Evolutionary conservation across 1,140 invertebrate species (phyloP).

Genomic region (Cyclina sinensis): DNA sequence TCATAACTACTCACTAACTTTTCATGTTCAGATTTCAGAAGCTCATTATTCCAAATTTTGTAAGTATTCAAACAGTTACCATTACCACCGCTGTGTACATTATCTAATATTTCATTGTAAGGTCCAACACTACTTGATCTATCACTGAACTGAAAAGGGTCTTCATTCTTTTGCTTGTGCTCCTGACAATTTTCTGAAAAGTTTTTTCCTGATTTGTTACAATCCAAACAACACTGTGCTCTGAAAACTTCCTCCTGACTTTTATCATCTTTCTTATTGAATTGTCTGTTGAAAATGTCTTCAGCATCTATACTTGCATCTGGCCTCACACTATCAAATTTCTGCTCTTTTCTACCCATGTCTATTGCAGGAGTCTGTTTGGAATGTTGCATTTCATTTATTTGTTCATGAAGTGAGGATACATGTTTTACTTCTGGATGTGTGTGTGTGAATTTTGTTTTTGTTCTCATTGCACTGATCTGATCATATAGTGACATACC

Average conservation of each 20-base stretch:
- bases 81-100: background rate
- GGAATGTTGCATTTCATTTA: background rate
- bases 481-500: background rate
- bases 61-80: background rate
- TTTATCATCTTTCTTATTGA: background rate
- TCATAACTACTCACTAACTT: slow-evolving; percentile 18
- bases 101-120: background rate
- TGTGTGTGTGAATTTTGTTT: background rate
- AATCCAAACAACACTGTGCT: slow-evolving; percentile 61
- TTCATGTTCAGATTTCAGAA: slow-evolving; percentile 10
- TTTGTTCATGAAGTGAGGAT: background rate
- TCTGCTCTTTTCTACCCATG: background rate
- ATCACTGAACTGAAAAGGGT: slow-evolving; percentile 48
- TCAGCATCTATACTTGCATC: background rate
- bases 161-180: slow-evolving; percentile 19
- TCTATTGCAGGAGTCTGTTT: background rate
- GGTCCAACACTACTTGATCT: slow-evolving; percentile 15
- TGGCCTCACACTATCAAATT: background rate
- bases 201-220: slow-evolving; percentile 65
- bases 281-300: background rate
- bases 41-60: slow-evolving; percentile 3
- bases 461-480: background rate
- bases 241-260: background rate
- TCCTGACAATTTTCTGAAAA: slow-evolving; percentile 62
- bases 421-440: background rate